Evolutionary conservation across 2,797 vertebrate species (phyloP), one percentile per base, ranked within the genome.

Genomic region (Nyctibius grandis): DNA sequence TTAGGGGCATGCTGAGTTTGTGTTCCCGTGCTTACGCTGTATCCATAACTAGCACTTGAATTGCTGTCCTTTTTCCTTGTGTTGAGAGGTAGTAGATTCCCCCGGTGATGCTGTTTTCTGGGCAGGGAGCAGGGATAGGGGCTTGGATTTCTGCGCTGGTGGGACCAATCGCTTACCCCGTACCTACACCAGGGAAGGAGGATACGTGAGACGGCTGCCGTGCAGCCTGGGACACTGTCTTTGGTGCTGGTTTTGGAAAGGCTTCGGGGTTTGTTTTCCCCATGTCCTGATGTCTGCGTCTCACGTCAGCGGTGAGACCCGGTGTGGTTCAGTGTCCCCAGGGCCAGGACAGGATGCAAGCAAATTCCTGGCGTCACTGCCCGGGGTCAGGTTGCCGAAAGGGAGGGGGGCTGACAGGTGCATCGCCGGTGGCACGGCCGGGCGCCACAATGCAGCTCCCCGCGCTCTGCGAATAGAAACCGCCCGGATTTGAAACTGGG

Each of bases 341-440:
- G 87, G 80, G 53, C 75, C 26, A 7, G 56, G 83, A 83, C 97
- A 96, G 97, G 97, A 98, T 96, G 96, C 33, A 47, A 90, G 67
- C 0, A 3, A 0, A 3, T 59, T 40, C 0, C 2, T 67, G 80
- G 86, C 1, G 8, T 48, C 20, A 63, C 84, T 75, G 85, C 74
- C 34, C 4, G 4, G 76, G 94, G 1, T 97, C 56, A 0, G 74
- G 76, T 97, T 96, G 94, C 96, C 29, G 85, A 59, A 51, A 50
- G 72, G 80, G 91, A 95, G 73, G 70, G 84, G 80, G 70, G n/a
- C 4, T 44, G 83, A 84, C 97, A 97, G 97, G 89, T 97, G 97
- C 19, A 0, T 0, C 5, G 61, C 47, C 0, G 10, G 54, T 56
- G n/a, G 75, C 44, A 3, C 1, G 2, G 65, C 53, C 3, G 7